These are phyloP conservation scores for Fulmarus glacialis DNA, from an alignment of 2,113 vertebrate genomes.

Conservation along the genomic window DNA sequence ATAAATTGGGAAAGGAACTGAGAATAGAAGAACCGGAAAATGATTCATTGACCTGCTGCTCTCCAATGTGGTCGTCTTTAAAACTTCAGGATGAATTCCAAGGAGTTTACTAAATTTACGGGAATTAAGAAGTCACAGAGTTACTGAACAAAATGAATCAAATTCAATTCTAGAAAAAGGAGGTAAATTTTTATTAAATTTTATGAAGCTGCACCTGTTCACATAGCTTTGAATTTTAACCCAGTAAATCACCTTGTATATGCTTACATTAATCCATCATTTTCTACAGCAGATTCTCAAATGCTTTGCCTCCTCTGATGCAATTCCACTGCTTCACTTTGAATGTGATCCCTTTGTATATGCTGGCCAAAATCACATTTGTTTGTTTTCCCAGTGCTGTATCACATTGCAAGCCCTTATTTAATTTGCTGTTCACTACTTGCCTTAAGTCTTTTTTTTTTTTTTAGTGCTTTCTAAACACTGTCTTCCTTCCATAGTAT, in stretches of 20 bases:
- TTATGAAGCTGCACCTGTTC: neutral
- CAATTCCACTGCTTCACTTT: neutral
- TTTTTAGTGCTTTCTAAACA: slow-evolving; percentile 10
- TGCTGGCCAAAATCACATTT: slow-evolving; percentile 34
- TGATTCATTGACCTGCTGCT: neutral
- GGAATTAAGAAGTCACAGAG: neutral
- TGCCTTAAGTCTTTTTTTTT: neutral
- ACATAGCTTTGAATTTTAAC: neutral
- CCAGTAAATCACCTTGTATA: neutral
- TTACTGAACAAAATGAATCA: neutral
- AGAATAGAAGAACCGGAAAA: slow-evolving; percentile 32
- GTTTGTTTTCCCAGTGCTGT: slow-evolving; percentile 56
- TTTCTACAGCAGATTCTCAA: neutral
- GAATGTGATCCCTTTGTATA: slow-evolving; percentile 1
- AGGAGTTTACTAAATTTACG: neutral
- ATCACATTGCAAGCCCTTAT: slow-evolving; percentile 54
- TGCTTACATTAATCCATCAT: neutral
- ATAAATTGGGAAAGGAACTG: neutral
- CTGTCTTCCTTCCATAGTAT: slow-evolving; percentile 25
- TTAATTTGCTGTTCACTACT: slow-evolving; percentile 57
- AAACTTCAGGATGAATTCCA: neutral
- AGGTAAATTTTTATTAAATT: neutral
- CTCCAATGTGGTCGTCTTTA: neutral
- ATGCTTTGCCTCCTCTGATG: neutral
- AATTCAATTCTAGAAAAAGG: neutral